phyloP scores from a whole-genome alignment of 1,140 invertebrate species.

The Glossosoma conforme region DNA sequence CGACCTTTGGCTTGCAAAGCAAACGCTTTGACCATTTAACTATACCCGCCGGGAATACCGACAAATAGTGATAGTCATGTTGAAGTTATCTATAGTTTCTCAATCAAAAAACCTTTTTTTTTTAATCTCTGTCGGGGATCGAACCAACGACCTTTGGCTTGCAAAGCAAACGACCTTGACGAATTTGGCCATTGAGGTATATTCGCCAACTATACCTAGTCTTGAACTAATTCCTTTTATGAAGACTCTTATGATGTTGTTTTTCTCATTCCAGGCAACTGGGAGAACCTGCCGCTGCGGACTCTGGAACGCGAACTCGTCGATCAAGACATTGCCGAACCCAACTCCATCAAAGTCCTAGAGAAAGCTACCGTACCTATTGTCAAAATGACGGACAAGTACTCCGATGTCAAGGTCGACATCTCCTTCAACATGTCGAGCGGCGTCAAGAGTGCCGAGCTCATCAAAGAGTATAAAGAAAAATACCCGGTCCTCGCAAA shows the following conservation, averaged over 20 bases:
- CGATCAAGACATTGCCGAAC: constrained; percentile 81
- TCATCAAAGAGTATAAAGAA: constrained; percentile 82
- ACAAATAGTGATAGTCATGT: too few species aligned
- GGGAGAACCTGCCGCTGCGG: constrained; percentile 85
- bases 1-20: too few species aligned
- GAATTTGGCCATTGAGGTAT: too few species aligned
- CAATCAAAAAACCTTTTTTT: too few species aligned
- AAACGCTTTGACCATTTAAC: too few species aligned
- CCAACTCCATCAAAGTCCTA: constrained; percentile 86
- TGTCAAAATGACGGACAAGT: constrained; percentile 93
- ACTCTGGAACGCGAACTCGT: constrained; percentile 87
- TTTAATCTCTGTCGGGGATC: too few species aligned
- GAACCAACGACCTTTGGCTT: too few species aligned
- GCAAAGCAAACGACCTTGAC: too few species aligned
- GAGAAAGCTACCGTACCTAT: constrained; percentile 98
- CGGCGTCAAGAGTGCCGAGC: constrained; percentile 89
- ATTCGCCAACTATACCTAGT: too few species aligned
- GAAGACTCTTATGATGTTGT: not conserved
- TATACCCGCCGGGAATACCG: too few species aligned
- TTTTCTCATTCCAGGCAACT: constrained; percentile 69
- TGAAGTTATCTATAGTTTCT: too few species aligned
- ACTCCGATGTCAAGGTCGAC: constrained; percentile 91
- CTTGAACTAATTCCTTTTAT: too few species aligned
- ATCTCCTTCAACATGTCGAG: constrained; percentile 98
- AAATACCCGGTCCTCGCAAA: constrained; percentile 85